A percentile compares a stretch with the other conserved stretches of the same genome.
These are phyloP conservation scores for Pygmarrhopalites habei DNA, from an alignment of 1,140 invertebrate species.

Conservation along the genomic window DNA sequence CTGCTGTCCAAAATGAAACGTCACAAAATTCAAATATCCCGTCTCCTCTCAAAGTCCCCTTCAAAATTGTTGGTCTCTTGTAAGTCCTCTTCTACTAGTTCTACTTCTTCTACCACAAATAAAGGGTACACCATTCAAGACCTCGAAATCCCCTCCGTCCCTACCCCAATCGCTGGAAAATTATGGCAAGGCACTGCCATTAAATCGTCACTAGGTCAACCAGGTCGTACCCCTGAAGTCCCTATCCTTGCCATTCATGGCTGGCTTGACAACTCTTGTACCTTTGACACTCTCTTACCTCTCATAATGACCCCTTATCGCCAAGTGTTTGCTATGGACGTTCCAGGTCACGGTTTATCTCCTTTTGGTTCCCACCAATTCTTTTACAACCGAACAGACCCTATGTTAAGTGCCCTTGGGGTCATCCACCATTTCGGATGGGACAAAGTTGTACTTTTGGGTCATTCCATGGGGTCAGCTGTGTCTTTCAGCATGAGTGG, in stretches of 20 bases:
- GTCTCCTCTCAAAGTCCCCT: too few species aligned
- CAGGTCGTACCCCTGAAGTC: not conserved
- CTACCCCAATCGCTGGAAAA: too few species aligned
- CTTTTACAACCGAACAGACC: conserved; percentile 38
- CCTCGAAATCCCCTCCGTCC: too few species aligned
- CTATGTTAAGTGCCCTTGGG: conserved; percentile 39
- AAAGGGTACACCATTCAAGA: too few species aligned
- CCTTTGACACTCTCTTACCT: conserved; percentile 44
- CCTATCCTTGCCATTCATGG: conserved; percentile 66
- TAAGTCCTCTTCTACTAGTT: too few species aligned
- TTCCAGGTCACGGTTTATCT: conserved; percentile 44
- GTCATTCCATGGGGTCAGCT: conserved; percentile 44
- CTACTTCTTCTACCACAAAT: too few species aligned
- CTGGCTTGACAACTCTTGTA: conserved; percentile 44
- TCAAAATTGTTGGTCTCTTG: too few species aligned
- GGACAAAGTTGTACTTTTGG: conserved; percentile 44
- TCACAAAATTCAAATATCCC: too few species aligned
- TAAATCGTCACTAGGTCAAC: too few species aligned
- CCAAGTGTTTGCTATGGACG: conserved; percentile 40
- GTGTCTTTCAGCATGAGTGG: conserved; percentile 41
- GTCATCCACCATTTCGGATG: conserved; percentile 42
- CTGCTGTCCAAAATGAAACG: too few species aligned
- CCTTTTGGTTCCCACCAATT: conserved; percentile 39
- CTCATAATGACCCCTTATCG: conserved; percentile 39
- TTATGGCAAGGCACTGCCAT: conserved; percentile 27